Evolutionary conservation across 2,888 invertebrate species (phyloP).

Genomic region (Limenitis arthemis): DNA sequence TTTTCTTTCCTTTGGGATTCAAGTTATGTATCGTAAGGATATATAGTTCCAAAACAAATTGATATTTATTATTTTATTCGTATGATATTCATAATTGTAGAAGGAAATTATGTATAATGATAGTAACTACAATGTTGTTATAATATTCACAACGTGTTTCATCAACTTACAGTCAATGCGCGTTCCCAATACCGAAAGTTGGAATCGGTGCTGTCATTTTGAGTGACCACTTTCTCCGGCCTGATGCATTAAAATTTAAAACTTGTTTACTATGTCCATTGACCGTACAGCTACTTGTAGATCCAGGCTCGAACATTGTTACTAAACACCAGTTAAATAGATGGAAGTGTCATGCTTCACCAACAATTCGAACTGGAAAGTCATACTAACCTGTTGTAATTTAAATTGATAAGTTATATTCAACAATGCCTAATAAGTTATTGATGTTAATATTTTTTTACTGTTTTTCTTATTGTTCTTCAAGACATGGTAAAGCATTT

Average conservation of each 20-base stretch:
- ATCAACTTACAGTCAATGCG: slow-evolving; percentile 34
- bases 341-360: slow-evolving; percentile 43
- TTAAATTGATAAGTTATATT: slow-evolving; percentile 20
- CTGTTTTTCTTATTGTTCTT: slow-evolving; percentile 21
- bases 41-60: no score
- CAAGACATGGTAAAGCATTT: slow-evolving; percentile 32
- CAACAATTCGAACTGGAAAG: slow-evolving; percentile 50
- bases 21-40: no score
- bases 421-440: slow-evolving; percentile 26
- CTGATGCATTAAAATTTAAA: slow-evolving; percentile 62
- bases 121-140: not conserved
- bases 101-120: not conserved
- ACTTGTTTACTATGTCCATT: slow-evolving; percentile 57
- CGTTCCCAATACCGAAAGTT: slow-evolving; percentile 46
- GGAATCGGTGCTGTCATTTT: slow-evolving; percentile 41
- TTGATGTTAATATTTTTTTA: slow-evolving; percentile 27
- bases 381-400: slow-evolving; percentile 36
- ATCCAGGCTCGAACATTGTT: slow-evolving; percentile 50
- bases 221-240: slow-evolving; percentile 54
- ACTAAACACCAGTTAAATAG: slow-evolving; percentile 56
- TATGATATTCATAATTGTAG: not conserved
- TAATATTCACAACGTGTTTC: not conserved
- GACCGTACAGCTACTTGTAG: slow-evolving; percentile 36
- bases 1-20: no score
- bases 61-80: no score